Evolutionary conservation across 1,140 invertebrate species (phyloP).

Genomic region (Trachymyrmex septentrionalis): DNA sequence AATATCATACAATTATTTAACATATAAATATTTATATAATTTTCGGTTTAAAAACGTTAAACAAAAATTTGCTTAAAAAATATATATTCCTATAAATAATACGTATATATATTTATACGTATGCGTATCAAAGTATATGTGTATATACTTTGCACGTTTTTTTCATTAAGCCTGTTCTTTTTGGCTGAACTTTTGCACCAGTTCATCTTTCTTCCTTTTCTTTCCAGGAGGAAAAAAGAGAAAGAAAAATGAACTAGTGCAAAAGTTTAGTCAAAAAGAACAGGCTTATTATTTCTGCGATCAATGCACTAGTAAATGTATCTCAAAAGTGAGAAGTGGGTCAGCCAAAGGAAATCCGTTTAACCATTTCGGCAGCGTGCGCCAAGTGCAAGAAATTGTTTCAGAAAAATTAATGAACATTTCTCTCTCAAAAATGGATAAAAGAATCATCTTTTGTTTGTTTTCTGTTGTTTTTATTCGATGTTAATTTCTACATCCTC

Average conservation of each 20-base stretch:
- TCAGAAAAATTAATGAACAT: constrained; percentile 36
- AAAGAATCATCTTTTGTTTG: constrained; percentile 19
- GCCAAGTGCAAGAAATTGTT: constrained; percentile 20
- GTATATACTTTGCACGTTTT: too few relatives aligned
- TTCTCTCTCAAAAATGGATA: constrained; percentile 22
- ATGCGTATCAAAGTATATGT: too few relatives aligned
- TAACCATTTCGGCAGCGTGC: not conserved
- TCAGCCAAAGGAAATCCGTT: constrained; percentile 27
- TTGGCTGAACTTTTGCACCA: too few relatives aligned
- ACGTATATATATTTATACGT: too few relatives aligned
- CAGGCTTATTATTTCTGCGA: too few relatives aligned
- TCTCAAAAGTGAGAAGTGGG: constrained; percentile 15
- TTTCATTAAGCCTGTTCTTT: too few relatives aligned
- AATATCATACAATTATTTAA: not conserved
- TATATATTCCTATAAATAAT: not conserved
- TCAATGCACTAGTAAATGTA: not conserved
- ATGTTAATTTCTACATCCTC: constrained; percentile 24
- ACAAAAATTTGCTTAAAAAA: not conserved
- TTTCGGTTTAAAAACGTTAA: not conserved
- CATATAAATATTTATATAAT: not conserved
- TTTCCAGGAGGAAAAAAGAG: too few relatives aligned
- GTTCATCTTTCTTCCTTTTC: too few relatives aligned
- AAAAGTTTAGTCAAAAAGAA: too few relatives aligned
- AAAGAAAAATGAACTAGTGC: too few relatives aligned
- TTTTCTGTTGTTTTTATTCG: not conserved